phyloP scores from a whole-genome alignment of 1,140 invertebrate genomes.

The Octopus sinensis region DNA sequence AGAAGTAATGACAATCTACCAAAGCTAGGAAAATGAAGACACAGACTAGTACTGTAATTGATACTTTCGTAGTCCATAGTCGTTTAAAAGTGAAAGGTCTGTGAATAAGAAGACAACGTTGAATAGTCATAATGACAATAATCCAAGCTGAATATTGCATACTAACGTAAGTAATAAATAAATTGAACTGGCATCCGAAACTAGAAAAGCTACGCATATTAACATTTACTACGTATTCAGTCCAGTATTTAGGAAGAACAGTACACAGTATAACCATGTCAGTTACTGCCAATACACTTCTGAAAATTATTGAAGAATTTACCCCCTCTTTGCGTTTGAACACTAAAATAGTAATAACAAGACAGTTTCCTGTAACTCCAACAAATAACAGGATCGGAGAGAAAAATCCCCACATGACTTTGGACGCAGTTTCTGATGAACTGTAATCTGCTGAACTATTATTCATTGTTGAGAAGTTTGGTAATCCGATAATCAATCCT shows the following conservation, averaged over 20 bases:
- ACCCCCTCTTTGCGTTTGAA: conserved; percentile 14
- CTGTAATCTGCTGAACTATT: no score
- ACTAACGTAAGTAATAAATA: conserved; percentile 37
- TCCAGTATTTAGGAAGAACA: conserved; percentile 36
- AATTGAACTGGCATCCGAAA: conserved; percentile 34
- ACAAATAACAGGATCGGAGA: conserved; percentile 27
- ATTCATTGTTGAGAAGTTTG: no score
- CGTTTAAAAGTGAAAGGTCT: conserved; percentile 32
- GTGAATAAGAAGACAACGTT: conserved; percentile 36
- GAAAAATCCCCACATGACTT: conserved; percentile 27
- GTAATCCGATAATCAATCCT: no score
- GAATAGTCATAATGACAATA: conserved; percentile 39
- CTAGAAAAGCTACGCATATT: conserved; percentile 31
- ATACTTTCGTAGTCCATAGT: conserved; percentile 25
- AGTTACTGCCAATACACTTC: conserved; percentile 30
- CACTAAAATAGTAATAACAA: conserved; percentile 27
- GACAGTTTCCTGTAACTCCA: conserved; percentile 29
- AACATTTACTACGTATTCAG: conserved; percentile 26
- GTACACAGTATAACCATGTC: conserved; percentile 34
- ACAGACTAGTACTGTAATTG: conserved; percentile 16
- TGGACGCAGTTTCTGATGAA: not conserved
- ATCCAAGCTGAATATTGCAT: conserved; percentile 48
- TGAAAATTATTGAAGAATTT: conserved; percentile 23
- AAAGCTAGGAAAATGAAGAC: conserved; percentile 28
- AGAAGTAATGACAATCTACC: conserved; percentile 38